Conservation (phyloP, 2,888 invertebrate genomes). For the Acanthoscelides obtectus region DNA sequence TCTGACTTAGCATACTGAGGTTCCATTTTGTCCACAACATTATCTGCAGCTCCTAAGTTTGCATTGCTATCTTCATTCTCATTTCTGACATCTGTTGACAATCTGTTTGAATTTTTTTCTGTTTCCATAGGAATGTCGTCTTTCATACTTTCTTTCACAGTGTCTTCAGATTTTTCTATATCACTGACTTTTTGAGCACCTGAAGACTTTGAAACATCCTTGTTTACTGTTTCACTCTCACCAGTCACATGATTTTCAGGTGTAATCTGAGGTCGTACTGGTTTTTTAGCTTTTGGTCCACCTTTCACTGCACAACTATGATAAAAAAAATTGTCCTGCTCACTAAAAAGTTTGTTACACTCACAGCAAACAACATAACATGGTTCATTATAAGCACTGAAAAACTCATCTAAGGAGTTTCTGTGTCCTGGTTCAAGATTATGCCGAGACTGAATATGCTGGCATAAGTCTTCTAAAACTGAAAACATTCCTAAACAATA, state of each 20-base stretch:
- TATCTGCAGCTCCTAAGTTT: background rate
- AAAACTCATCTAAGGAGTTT: constrained; percentile 63
- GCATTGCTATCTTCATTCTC: constrained; percentile 4
- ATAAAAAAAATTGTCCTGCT: constrained; percentile 69
- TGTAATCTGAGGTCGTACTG: constrained; percentile 29
- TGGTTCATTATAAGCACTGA: constrained; percentile 60
- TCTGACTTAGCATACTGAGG: background rate
- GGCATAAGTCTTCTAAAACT: constrained; percentile 70
- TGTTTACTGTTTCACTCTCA: constrained; percentile 26
- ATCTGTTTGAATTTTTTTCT: constrained; percentile 10
- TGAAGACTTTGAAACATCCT: constrained; percentile 8
- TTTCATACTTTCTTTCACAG: constrained; percentile 10
- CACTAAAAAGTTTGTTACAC: constrained; percentile 74
- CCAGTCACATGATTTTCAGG: constrained; percentile 39
- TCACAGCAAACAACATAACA: constrained; percentile 76
- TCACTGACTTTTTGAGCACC: constrained; percentile 11
- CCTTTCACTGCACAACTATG: constrained; percentile 57
- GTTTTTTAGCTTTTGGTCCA: constrained; percentile 22
- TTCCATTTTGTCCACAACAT: background rate
- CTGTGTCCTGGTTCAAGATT: constrained; percentile 68
- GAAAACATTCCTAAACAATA: constrained; percentile 82
- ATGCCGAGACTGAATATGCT: constrained; percentile 75
- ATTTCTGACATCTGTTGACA: background rate
- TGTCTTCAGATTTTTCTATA: constrained; percentile 7
- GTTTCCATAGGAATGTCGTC: constrained; percentile 6